Evolutionary conservation across 2,888 invertebrate species (phyloP).

Genomic region (Tetramorium bicarinatum): DNA sequence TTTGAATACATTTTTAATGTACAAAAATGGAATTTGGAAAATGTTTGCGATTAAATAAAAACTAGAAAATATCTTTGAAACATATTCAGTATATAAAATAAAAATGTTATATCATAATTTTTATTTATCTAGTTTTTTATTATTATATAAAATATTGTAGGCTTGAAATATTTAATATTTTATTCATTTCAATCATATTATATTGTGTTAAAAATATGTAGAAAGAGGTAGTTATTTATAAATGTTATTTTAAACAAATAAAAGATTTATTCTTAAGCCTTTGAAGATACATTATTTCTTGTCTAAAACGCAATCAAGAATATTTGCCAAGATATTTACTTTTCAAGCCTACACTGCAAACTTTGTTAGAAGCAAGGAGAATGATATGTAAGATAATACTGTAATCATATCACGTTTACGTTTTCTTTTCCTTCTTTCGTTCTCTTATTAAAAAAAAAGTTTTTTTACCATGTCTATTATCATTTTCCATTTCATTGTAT

Average conservation of each 20-base stretch:
- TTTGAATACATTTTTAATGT: background rate
- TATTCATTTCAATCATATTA: background rate
- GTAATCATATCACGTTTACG: slow-evolving; percentile 19
- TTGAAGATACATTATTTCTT: background rate
- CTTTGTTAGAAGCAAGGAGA: slow-evolving; percentile 25
- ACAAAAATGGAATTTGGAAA: slow-evolving; percentile 6
- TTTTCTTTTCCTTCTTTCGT: slow-evolving; percentile 18
- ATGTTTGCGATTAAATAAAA: slow-evolving; percentile 3
- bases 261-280: slow-evolving; percentile 2
- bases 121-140: background rate
- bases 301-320: slow-evolving; percentile 4
- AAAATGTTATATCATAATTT: background rate
- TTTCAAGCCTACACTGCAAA: slow-evolving; percentile 28
- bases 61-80: background rate
- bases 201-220: slow-evolving; percentile 1
- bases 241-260: background rate
- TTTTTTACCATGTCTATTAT: slow-evolving; percentile 53
- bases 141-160: slow-evolving; percentile 9
- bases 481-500: slow-evolving; percentile 61
- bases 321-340: slow-evolving; percentile 41
- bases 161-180: slow-evolving; percentile 16
- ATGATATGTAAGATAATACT: slow-evolving; percentile 61
- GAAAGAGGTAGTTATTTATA: slow-evolving; percentile 23
- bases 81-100: background rate
- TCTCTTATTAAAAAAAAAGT: slow-evolving; percentile 27